A percentile compares a stretch with the other conserved stretches of the same genome.
Evolutionary conservation across 2,797 vertebrate genomes (phyloP).

Genomic region (Rhynchotus rufescens): DNA sequence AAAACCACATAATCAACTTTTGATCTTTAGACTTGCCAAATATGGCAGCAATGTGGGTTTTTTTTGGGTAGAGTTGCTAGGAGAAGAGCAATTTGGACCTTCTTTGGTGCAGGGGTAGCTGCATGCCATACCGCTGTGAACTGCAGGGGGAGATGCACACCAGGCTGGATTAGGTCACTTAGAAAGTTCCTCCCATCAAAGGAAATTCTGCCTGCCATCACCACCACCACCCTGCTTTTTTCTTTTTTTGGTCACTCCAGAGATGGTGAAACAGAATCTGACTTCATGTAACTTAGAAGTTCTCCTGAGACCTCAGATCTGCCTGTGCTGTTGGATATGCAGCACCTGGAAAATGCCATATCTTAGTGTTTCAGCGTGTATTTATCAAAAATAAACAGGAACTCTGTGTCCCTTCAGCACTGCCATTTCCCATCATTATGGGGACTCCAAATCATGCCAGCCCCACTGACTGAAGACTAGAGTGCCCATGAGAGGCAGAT

Average conservation of each 20-base stretch:
- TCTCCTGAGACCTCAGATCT: background rate
- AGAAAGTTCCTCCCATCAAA: background rate
- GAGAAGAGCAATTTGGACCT: background rate
- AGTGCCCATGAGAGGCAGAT: background rate
- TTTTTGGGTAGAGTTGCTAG: background rate
- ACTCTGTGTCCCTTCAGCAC: background rate
- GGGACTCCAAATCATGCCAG: background rate
- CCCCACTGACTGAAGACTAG: background rate
- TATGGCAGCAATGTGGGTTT: accelerated
- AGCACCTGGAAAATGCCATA: background rate
- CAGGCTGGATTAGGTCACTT: background rate
- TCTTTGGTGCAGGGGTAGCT: background rate
- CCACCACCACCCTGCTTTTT: background rate
- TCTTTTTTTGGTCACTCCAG: background rate
- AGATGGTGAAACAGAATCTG: background rate
- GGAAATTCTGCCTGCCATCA: background rate
- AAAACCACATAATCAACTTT: background rate
- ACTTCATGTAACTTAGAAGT: background rate
- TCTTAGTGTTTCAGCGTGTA: background rate
- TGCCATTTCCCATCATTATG: accelerated
- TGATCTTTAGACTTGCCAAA: background rate
- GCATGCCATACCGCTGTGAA: background rate
- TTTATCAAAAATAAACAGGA: background rate
- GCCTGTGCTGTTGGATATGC: background rate
- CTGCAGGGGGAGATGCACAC: background rate